Evolutionary conservation across 2,888 invertebrate species (phyloP).

Genomic region (Patella caerulea): DNA sequence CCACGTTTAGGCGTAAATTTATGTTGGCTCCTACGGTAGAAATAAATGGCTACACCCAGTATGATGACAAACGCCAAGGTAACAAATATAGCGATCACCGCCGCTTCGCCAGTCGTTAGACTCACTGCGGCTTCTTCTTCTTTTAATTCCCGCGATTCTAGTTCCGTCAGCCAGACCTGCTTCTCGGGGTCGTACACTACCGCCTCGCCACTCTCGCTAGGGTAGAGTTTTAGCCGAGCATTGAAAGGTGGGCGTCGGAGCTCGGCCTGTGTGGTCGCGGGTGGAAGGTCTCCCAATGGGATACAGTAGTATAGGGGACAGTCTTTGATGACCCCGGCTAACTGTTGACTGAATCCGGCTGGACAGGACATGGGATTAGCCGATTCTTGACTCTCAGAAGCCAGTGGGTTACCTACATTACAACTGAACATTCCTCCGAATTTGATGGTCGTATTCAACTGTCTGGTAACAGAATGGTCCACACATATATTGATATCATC

Average conservation of each 20-base stretch:
- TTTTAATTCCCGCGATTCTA: background rate
- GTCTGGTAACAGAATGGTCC: background rate
- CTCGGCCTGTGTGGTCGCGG: background rate
- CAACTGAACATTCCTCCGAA: constrained; percentile 6
- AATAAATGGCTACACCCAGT: background rate
- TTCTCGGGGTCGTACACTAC: background rate
- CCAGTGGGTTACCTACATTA: background rate
- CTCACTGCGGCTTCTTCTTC: background rate
- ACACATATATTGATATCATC: background rate
- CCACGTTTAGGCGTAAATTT: background rate
- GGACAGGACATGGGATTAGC: background rate
- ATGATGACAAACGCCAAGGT: background rate
- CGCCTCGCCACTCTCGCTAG: background rate
- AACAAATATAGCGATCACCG: background rate
- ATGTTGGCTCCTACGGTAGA: background rate
- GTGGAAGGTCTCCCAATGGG: background rate
- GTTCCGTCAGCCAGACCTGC: background rate
- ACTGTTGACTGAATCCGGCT: background rate
- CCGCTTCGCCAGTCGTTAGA: background rate
- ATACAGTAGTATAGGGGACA: background rate
- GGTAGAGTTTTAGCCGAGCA: background rate
- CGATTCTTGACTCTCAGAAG: background rate
- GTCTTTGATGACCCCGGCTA: background rate
- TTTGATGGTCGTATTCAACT: background rate
- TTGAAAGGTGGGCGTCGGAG: background rate